phyloP scores from a whole-genome alignment of 1,140 invertebrate genomes.

The Drosophila cardini region DNA sequence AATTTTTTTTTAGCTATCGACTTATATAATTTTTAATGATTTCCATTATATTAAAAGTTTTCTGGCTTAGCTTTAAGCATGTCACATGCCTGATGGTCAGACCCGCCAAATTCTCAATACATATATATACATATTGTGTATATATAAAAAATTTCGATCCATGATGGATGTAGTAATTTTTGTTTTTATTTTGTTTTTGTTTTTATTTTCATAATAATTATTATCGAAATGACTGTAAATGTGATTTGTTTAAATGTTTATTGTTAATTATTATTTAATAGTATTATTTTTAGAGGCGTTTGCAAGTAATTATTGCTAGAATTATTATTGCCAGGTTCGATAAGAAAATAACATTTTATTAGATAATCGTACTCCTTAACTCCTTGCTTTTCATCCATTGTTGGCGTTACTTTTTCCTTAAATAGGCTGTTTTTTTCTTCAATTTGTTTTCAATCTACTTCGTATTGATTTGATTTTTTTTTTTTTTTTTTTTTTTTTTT shows the following conservation, averaged over 20 bases:
- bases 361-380: conserved; percentile 54
- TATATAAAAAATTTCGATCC: conserved; percentile 31
- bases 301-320: conserved; percentile 49
- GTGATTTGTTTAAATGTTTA: conserved; percentile 42
- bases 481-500: conserved; percentile 13
- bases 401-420: conserved; percentile 30
- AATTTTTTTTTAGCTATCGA: neutral
- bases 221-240: conserved; percentile 39
- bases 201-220: conserved; percentile 25
- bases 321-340: conserved; percentile 80
- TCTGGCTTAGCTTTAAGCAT: conserved; percentile 27
- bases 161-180: conserved; percentile 16
- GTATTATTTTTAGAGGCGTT: conserved; percentile 34
- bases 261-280: conserved; percentile 53
- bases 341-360: conserved; percentile 77
- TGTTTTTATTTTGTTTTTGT: conserved; percentile 33
- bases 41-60: conserved; percentile 19
- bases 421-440: conserved; percentile 9
- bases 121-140: conserved; percentile 7
- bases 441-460: neutral
- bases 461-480: neutral
- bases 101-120: conserved; percentile 14
- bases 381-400: conserved; percentile 43
- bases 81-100: conserved; percentile 33
- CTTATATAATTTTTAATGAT: conserved; percentile 26